Evolutionary conservation across 2,888 invertebrate species (phyloP).

Genomic region (Ecdyonurus torrentis): DNA sequence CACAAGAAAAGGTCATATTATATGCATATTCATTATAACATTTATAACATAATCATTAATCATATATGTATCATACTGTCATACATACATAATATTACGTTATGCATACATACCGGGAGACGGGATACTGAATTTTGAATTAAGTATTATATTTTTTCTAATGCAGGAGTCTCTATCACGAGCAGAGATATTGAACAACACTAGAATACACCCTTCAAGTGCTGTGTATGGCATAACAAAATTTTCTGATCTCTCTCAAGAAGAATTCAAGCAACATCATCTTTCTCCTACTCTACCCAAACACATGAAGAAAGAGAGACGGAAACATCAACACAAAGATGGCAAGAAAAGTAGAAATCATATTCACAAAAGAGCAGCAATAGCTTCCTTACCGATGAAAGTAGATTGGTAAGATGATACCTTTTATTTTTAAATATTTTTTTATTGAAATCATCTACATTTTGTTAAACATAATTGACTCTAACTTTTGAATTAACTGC

Average conservation of each 20-base stretch:
- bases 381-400: slow-evolving; percentile 27
- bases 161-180: slow-evolving; percentile 34
- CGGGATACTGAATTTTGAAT: too few species aligned
- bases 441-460: slow-evolving; percentile 4
- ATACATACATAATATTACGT: too few species aligned
- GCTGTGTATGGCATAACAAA: slow-evolving; percentile 41
- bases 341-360: slow-evolving; percentile 10
- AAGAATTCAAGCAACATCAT: slow-evolving; percentile 37
- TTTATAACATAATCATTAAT: too few species aligned
- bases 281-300: slow-evolving; percentile 22
- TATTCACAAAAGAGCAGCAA: slow-evolving; percentile 15
- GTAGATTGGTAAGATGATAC: slow-evolving; percentile 33
- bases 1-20: too few species aligned
- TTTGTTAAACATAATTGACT: too few species aligned
- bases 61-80: too few species aligned
- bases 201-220: slow-evolving; percentile 26
- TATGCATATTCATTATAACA: too few species aligned
- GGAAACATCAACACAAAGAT: slow-evolving; percentile 8
- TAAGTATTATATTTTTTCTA: too few species aligned
- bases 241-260: slow-evolving; percentile 42
- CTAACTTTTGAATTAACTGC: too few species aligned
- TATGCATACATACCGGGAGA: too few species aligned
- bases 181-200: slow-evolving; percentile 32
- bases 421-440: neutral
- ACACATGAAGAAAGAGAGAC: slow-evolving; percentile 10